These are phyloP conservation scores for Hyaena hyaena DNA, from an alignment of 2,113 vertebrate genomes.

Conservation along the genomic window DNA sequence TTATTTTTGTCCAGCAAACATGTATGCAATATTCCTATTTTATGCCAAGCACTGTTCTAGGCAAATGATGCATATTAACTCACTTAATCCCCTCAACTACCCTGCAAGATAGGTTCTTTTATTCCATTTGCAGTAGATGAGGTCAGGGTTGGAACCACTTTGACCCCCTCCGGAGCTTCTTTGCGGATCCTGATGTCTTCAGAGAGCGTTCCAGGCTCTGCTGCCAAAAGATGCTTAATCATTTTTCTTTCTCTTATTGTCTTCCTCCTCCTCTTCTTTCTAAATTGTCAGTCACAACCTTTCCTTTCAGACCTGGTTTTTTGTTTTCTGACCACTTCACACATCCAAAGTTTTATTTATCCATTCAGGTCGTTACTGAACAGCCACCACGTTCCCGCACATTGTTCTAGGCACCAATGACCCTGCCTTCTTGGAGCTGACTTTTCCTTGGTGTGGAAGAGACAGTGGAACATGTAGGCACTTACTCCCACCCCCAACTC, in stretches of 20 bases:
- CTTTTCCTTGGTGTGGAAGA: neutral
- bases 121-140: neutral
- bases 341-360: neutral
- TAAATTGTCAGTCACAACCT: neutral
- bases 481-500: too few species aligned
- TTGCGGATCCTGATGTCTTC: neutral
- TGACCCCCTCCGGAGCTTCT: neutral
- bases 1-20: neutral
- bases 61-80: neutral
- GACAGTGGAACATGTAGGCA: neutral
- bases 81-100: neutral
- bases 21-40: neutral
- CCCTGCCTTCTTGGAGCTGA: neutral
- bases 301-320: neutral
- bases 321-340: neutral
- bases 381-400: neutral
- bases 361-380: neutral
- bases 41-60: neutral
- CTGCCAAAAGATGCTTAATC: neutral
- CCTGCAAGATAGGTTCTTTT: neutral
- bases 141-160: neutral
- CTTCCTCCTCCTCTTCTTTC: neutral
- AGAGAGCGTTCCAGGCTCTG: neutral
- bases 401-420: too few species aligned
- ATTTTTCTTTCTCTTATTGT: neutral